Evolutionary conservation across 2,888 invertebrate genomes (phyloP).

Genomic region (Ganaspis brasiliensis): DNA sequence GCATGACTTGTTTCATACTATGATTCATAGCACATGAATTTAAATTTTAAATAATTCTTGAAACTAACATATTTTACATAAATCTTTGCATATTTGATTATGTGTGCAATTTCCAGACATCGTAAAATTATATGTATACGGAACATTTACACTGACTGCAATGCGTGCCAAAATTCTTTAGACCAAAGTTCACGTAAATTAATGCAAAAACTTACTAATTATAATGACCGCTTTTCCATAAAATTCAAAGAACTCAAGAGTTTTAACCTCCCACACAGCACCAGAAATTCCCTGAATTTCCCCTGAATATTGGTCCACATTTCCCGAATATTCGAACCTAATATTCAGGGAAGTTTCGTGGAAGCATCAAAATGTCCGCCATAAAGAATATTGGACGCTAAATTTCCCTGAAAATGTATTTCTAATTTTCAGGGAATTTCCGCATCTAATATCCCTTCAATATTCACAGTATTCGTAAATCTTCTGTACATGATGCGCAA

Average conservation of each 20-base stretch:
- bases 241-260: not conserved
- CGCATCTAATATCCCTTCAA: no score
- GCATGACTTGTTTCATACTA: not conserved
- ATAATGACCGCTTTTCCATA: not conserved
- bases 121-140: not conserved
- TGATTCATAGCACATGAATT: slow-evolving; percentile 9
- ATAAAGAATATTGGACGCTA: no score
- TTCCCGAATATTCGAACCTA: no score
- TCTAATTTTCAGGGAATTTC: no score
- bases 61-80: not conserved
- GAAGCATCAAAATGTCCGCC: no score
- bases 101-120: slow-evolving; percentile 6
- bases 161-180: not conserved
- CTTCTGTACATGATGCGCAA: no score
- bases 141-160: slow-evolving; percentile 6
- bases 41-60: slow-evolving; percentile 20
- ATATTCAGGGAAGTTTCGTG: no score
- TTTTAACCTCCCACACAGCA: no score
- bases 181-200: not conserved
- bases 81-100: not conserved
- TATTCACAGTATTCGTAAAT: no score
- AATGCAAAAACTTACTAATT: not conserved
- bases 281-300: no score
- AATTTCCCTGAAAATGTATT: no score
- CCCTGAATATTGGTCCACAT: no score